Evolutionary conservation across 1,140 invertebrate genomes (phyloP).

Genomic region (Mactra quadrangularis): DNA sequence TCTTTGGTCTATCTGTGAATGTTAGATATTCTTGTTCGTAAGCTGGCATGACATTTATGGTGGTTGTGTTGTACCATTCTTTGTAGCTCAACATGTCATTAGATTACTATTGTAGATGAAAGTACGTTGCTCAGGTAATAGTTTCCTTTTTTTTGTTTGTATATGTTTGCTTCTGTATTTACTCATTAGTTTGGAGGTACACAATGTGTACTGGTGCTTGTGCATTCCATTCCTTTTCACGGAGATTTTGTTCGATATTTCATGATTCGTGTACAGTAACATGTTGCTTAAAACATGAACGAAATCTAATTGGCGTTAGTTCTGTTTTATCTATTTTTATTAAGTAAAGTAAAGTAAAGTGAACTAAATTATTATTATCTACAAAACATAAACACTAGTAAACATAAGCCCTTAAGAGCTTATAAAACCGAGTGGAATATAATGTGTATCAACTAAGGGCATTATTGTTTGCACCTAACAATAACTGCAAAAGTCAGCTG

Average conservation of each 20-base stretch:
- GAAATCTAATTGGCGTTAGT: background rate
- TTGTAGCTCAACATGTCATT: background rate
- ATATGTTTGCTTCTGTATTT: too few relatives aligned
- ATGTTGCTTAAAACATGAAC: background rate
- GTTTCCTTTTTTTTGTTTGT: conserved; percentile 5
- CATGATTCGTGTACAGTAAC: background rate
- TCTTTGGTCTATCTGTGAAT: too few relatives aligned
- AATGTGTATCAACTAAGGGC: too few relatives aligned
- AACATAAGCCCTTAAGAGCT: too few relatives aligned
- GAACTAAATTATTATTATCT: too few relatives aligned
- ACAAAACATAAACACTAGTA: too few relatives aligned
- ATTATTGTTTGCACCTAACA: too few relatives aligned
- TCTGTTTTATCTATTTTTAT: background rate
- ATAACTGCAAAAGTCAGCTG: too few relatives aligned
- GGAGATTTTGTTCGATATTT: background rate
- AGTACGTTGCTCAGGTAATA: conserved; percentile 5
- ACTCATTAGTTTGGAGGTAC: background rate
- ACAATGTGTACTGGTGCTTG: conserved; percentile 5
- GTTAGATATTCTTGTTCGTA: background rate
- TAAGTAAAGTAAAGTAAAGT: too few relatives aligned
- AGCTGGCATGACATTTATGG: conserved; percentile 27
- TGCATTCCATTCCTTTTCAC: background rate
- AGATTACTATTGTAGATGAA: conserved; percentile 7
- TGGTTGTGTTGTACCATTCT: background rate
- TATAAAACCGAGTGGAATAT: too few relatives aligned